Percentiles rank a stretch among this genome's conserved stretches.
These are phyloP conservation scores for Sicus ferrugineus DNA, from an alignment of 2,888 invertebrate species.

Conservation along the genomic window DNA sequence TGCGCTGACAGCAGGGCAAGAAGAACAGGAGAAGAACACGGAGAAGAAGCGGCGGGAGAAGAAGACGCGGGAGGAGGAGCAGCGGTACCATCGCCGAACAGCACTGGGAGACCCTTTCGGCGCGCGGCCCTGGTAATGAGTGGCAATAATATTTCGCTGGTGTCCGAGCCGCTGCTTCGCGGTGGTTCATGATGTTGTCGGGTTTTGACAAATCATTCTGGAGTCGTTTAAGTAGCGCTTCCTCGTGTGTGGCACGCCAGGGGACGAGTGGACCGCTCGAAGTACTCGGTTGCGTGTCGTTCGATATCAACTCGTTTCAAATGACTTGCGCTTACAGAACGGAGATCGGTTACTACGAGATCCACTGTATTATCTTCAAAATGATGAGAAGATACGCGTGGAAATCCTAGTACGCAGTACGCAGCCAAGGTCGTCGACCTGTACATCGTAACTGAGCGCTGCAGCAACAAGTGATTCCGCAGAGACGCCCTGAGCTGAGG, in stretches of 20 bases:
- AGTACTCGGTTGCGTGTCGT: conserved; percentile 13
- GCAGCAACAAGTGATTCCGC: background rate
- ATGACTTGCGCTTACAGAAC: conserved; percentile 4
- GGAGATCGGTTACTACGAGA: background rate
- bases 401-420: too few species aligned
- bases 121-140: background rate
- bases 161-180: background rate
- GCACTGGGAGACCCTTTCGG: background rate
- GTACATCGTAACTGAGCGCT: background rate
- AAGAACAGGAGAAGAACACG: background rate
- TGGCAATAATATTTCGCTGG: background rate
- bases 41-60: background rate
- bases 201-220: conserved; percentile 8
- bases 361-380: too few species aligned
- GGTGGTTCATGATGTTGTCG: background rate
- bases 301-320: background rate
- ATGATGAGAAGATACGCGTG: too few species aligned
- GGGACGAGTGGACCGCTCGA: background rate
- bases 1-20: conserved; percentile 42
- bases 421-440: background rate
- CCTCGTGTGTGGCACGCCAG: conserved; percentile 13
- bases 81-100: too few species aligned
- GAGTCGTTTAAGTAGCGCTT: background rate
- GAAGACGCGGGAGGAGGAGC: background rate
- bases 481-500: background rate